These are phyloP conservation scores for Heliocidaris erythrogramma DNA, from an alignment of 35 echinoderm and acorn worm genomes.

Conservation along the genomic window DNA sequence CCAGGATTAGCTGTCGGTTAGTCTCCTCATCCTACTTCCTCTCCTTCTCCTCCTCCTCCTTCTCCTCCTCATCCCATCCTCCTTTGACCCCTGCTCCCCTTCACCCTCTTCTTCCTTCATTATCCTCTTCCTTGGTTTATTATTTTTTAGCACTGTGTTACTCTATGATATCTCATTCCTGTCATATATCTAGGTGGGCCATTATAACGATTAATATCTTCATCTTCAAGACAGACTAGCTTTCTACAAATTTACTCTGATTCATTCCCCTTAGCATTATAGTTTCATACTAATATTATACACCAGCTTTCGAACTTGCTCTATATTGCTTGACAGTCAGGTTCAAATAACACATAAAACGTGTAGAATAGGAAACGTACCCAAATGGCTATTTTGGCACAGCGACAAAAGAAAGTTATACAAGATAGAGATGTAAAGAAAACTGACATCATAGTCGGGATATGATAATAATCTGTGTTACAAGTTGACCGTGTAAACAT, in stretches of 20 bases:
- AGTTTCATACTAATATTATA: background rate
- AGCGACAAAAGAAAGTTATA: background rate
- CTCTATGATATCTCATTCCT: background rate
- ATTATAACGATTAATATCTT: background rate
- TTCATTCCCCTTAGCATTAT: background rate
- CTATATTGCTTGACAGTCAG: background rate
- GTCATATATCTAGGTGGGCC: background rate
- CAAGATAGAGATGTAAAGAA: background rate
- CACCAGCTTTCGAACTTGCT: background rate
- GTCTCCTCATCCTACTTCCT: background rate
- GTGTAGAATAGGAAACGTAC: background rate
- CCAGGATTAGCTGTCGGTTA: slow-evolving; percentile 92
- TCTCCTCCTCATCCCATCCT: background rate
- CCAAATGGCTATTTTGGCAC: background rate
- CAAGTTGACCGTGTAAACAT: background rate
- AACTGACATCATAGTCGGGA: background rate
- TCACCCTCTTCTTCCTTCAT: background rate
- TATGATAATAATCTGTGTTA: background rate
- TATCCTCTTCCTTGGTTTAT: background rate
- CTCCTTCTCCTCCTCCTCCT: background rate
- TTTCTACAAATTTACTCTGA: background rate
- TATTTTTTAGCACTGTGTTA: background rate
- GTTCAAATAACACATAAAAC: background rate
- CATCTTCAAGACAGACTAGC: background rate
- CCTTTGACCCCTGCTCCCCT: background rate